phyloP scores from a whole-genome alignment of 2,888 invertebrate genomes.

The Erebia palarica region DNA sequence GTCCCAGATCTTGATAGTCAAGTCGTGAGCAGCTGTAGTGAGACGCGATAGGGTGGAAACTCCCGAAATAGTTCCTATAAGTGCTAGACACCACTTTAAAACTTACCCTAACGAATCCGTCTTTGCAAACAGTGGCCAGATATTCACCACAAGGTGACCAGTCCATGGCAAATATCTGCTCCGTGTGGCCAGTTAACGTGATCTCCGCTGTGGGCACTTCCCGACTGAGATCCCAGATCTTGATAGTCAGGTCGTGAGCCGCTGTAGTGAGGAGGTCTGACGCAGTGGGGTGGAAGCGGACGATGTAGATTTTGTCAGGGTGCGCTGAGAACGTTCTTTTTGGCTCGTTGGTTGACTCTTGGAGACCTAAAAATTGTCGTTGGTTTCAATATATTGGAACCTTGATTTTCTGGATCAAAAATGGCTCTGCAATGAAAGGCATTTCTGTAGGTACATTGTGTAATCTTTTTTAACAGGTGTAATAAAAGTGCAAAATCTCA shows the following conservation, averaged over 20 bases:
- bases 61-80: no score
- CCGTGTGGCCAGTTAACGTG: constrained; percentile 87
- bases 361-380: constrained; percentile 70
- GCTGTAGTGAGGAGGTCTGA: constrained; percentile 93
- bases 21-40: constrained; percentile 94
- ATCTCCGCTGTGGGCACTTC: constrained; percentile 68
- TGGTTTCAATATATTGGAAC: no score
- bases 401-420: no score
- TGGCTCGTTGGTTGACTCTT: constrained; percentile 91
- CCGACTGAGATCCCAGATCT: constrained; percentile 90
- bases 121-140: constrained; percentile 94
- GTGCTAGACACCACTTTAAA: neutral
- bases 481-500: no score
- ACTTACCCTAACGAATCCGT: constrained; percentile 87
- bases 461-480: no score
- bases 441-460: no score
- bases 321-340: constrained; percentile 87
- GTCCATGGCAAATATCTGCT: constrained; percentile 94
- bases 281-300: constrained; percentile 95
- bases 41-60: constrained; percentile 84
- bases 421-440: no score
- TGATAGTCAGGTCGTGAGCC: constrained; percentile 94
- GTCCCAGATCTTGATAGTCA: constrained; percentile 95
- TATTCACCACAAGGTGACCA: constrained; percentile 96
- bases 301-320: constrained; percentile 92